Percentiles rank a stretch among this genome's conserved stretches.
Evolutionary conservation across 2,888 invertebrate genomes (phyloP).

Genomic region (Cylindroiulus punctatus): DNA sequence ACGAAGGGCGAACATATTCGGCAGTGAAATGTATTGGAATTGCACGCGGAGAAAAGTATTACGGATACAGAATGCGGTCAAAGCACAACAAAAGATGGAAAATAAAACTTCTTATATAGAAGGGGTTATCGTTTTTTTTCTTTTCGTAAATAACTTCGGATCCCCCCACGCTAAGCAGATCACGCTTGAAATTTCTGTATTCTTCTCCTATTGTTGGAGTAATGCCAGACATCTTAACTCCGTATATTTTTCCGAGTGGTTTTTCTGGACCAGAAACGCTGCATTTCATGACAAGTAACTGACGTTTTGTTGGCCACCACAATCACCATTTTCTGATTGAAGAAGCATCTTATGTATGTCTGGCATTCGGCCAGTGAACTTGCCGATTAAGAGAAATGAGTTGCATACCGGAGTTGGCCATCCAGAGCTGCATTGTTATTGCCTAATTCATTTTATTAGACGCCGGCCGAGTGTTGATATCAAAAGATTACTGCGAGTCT

Average conservation of each 20-base stretch:
- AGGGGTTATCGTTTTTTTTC: neutral
- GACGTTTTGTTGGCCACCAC: conserved; percentile 18
- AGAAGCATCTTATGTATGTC: conserved; percentile 1
- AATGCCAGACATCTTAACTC: conserved; percentile 9
- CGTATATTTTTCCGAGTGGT: neutral
- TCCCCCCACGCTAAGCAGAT: neutral
- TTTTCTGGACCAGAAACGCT: conserved; percentile 11
- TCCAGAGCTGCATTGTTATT: neutral
- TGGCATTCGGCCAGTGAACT: conserved; percentile 10
- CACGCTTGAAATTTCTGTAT: neutral
- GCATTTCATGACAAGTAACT: conserved; percentile 11
- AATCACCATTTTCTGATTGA: conserved; percentile 18
- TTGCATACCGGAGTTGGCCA: neutral
- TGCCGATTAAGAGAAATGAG: conserved; percentile 10
- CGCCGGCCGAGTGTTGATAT: neutral
- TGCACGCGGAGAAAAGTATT: conserved; percentile 10
- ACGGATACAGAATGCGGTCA: conserved; percentile 5
- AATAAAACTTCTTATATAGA: neutral
- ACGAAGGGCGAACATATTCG: neutral
- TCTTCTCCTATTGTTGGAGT: neutral
- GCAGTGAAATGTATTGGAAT: neutral
- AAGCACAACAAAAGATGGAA: conserved; percentile 18
- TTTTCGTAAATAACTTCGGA: neutral
- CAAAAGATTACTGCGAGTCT: neutral
- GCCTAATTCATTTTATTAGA: neutral